Percentiles rank a stretch among this genome's conserved stretches.
These are phyloP conservation scores for Bubo blakistoni DNA, from an alignment of 2,113 vertebrate genomes.

Conservation along the genomic window DNA sequence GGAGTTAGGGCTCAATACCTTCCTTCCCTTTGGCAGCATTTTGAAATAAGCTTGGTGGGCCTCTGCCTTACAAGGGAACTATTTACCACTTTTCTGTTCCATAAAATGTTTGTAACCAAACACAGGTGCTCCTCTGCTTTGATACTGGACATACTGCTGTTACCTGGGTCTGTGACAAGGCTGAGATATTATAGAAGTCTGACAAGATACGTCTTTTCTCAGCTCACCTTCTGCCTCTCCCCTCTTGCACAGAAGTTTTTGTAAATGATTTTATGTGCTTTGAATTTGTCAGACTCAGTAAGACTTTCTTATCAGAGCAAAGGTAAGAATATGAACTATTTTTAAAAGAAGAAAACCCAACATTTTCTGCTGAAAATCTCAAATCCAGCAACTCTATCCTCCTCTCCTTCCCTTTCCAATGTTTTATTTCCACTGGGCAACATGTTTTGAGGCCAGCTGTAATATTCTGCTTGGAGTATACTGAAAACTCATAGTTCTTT, in stretches of 20 bases:
- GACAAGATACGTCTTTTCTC: not conserved
- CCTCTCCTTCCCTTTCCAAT: not conserved
- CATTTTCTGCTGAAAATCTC: not conserved
- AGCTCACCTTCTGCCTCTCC: not conserved
- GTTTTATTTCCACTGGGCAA: not conserved
- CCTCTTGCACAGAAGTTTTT: not conserved
- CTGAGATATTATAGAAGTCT: not conserved
- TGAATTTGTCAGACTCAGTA: not conserved
- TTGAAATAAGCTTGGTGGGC: not conserved
- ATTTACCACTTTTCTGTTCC: not conserved
- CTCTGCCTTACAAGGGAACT: not conserved
- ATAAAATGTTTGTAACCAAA: not conserved
- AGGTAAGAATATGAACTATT: not conserved
- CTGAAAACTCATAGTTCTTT: not conserved
- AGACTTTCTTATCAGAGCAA: not conserved
- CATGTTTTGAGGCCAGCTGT: not conserved
- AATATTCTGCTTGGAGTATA: not conserved
- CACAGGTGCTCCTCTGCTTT: not conserved
- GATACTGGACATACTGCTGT: not conserved
- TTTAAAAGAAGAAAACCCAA: not conserved
- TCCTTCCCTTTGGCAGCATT: not conserved
- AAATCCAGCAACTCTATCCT: not conserved
- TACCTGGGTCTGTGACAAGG: not conserved
- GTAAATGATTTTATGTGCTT: not conserved
- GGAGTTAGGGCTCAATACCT: not conserved